Percentiles rank a stretch among this genome's conserved stretches.
Conservation (phyloP, 1,140 invertebrate species). For the Akabosia matsudoensis region DNA sequence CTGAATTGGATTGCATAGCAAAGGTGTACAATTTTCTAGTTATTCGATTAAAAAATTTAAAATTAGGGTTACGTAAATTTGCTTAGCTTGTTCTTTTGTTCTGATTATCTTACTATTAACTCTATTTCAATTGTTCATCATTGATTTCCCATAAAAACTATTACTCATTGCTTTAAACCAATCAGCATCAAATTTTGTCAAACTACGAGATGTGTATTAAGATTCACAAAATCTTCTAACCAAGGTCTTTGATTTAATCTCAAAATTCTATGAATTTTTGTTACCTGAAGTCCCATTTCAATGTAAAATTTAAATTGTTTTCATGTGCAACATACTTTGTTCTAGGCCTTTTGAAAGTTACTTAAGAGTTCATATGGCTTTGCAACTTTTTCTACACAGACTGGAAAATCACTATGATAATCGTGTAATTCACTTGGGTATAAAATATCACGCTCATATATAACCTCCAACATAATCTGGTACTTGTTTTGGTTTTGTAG, state of each 20-base stretch:
- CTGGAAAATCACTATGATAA: too few relatives aligned
- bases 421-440: too few relatives aligned
- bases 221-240: slow-evolving; percentile 6
- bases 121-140: slow-evolving; percentile 48
- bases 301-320: slow-evolving; percentile 17
- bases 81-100: slow-evolving; percentile 35
- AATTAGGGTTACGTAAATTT: slow-evolving; percentile 43
- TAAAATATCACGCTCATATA: too few relatives aligned
- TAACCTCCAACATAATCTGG: too few relatives aligned
- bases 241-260: slow-evolving; percentile 13
- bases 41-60: slow-evolving; percentile 42
- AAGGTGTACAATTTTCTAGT: slow-evolving; percentile 24
- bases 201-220: not conserved
- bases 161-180: slow-evolving; percentile 25
- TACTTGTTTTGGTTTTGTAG: too few relatives aligned
- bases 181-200: slow-evolving; percentile 9
- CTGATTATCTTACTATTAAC: slow-evolving; percentile 37
- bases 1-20: slow-evolving; percentile 32
- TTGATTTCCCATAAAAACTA: slow-evolving; percentile 45
- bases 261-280: slow-evolving; percentile 19
- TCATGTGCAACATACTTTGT: slow-evolving; percentile 29
- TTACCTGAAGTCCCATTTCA: slow-evolving; percentile 3
- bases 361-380: too few relatives aligned
- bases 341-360: too few relatives aligned
- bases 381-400: too few relatives aligned